A percentile compares a stretch with the other conserved stretches of the same genome.
Evolutionary conservation across 2,113 vertebrate genomes (phyloP).

Genomic region (Aspiorhynchus laticeps): DNA sequence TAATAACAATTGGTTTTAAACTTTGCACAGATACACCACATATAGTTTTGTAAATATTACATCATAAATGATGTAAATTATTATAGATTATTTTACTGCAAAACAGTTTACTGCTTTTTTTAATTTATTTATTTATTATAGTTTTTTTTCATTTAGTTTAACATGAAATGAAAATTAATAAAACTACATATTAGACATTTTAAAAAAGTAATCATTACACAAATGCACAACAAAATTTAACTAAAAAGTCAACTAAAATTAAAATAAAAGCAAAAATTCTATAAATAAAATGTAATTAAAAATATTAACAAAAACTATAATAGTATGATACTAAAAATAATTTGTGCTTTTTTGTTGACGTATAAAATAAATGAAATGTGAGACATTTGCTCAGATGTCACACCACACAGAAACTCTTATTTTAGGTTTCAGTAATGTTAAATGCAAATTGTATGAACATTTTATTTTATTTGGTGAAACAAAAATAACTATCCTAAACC

Average conservation of each 20-base stretch:
- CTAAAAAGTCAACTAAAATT: neutral
- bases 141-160: neutral
- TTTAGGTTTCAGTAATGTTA: neutral
- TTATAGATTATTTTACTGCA: too few relatives aligned
- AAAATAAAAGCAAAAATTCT: too few relatives aligned
- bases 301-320: neutral
- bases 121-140: too few relatives aligned
- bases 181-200: neutral
- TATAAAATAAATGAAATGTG: neutral
- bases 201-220: too few relatives aligned
- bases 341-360: neutral
- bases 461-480: neutral
- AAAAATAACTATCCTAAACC: neutral
- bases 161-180: neutral
- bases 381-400: neutral
- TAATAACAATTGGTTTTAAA: too few relatives aligned
- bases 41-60: too few relatives aligned
- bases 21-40: too few relatives aligned
- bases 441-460: neutral
- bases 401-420: constrained; percentile 3
- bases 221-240: neutral
- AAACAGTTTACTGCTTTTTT: too few relatives aligned
- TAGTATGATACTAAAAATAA: neutral
- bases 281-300: neutral
- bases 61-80: too few relatives aligned